Evolutionary conservation across 2,888 invertebrate genomes (phyloP), one percentile per base, ranked within the genome.

Genomic region (Zygogramma bicolorata): DNA sequence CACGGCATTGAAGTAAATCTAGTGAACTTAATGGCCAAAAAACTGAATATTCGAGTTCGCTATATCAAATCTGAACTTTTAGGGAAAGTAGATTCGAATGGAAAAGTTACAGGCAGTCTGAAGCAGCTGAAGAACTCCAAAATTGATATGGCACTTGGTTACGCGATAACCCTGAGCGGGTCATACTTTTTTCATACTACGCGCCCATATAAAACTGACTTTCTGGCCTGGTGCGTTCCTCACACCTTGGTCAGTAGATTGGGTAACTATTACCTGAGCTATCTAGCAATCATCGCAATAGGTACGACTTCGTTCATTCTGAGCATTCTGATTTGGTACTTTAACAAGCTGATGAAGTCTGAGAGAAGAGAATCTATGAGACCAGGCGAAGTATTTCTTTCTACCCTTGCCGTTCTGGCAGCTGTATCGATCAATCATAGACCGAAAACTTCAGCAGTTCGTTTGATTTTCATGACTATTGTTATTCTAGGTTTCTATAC

Each of bases 151-250:
- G 84, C 79, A 15, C 78, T 86, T 15, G 85, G 85, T 3, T 82
- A 85, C 38, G 81, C 82, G 10, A 80, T 81, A 18, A 82, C 83
- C n/a, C 70, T 75, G 2, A 76, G 80, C 20, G 76, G 83, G 27
- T 78, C 80, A 61, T 63, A 70, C 29, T 73, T 75, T 68, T 83
- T 85, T 53, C 86, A 86, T 62, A 61, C 79, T 8, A 82, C 82
- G 15, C 46, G 75, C 8, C 79, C 84, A 4, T 84, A 85, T 70
- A 74, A 80, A 22, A 79, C 81, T 42, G 86, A 86, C 71, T 77
- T 82, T 7, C 72, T 85, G n/a, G 76, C 80, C 0, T 85, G 84
- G 82, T 84, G 85, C 40, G 84, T 84, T 0, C 84, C 86, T 0
- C 82, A 84, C 68, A 82, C 83, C 7, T 75, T 58, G 53, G 25